These are phyloP conservation scores for Caenorhabditis sp. DNA, from an alignment of 2,888 invertebrate genomes.

Conservation along the genomic window DNA sequence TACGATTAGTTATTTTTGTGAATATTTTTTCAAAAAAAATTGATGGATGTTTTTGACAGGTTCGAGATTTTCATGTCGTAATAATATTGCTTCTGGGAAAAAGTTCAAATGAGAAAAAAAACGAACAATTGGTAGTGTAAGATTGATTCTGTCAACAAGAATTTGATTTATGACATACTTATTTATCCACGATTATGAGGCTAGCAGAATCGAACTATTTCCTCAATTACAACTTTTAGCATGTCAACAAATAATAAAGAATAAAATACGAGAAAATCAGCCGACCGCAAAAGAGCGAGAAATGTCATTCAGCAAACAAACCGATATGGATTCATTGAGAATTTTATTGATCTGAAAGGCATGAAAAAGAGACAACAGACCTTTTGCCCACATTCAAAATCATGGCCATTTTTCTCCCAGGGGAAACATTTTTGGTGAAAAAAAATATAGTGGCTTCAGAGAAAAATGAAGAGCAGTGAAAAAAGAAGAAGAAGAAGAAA, in stretches of 20 bases:
- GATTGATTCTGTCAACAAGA: not conserved
- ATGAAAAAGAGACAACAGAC: too few species aligned
- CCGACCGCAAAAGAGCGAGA: not conserved
- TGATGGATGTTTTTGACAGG: too few species aligned
- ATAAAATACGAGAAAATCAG: not conserved
- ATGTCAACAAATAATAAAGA: not conserved
- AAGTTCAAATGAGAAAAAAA: too few species aligned
- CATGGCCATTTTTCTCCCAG: not conserved
- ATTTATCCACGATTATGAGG: not conserved
- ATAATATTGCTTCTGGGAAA: too few species aligned
- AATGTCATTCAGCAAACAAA: not conserved
- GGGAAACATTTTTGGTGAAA: not conserved
- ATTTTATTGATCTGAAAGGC: not conserved
- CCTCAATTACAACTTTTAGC: not conserved
- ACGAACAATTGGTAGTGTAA: not conserved
- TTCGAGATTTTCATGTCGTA: too few species aligned
- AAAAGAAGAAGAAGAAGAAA: not conserved
- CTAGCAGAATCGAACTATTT: not conserved
- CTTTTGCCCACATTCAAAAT: too few species aligned
- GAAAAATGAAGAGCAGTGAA: not conserved
- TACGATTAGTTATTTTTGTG: too few species aligned
- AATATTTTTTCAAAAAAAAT: too few species aligned
- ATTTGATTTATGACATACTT: not conserved
- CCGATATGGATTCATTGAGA: not conserved
- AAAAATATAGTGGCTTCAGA: not conserved